Base-by-base conservation (phyloP, 2,888 invertebrate genomes). In the Meganola albula region DNA sequence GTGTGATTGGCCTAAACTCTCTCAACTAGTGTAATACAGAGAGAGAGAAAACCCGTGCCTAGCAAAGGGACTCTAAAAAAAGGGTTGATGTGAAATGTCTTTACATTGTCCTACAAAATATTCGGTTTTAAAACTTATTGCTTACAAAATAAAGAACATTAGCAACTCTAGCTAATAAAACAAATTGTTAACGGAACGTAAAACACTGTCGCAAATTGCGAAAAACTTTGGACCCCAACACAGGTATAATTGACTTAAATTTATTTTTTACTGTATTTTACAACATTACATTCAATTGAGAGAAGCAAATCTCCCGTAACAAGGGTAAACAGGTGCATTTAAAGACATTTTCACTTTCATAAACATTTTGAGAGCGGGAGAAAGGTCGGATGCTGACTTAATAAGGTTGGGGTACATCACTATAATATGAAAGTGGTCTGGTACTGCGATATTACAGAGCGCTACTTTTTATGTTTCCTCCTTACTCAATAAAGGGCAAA, bases 331-430 rank as follows among this genome's bases (percentile, higher is more conserved):
- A 77, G 74, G 74, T 77, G 77, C 68, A 71, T 62, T 71, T 68
- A 69, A 75, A 61, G 63, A 66, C 63, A 66, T 75, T 74, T 60
- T 70, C 68, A 69, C 70, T 69, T 70, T 70, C 62, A 70, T 74
- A 73, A 74, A 67, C 67, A 66, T 71, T 65, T 66, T 47, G 49
- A 60, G 58, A 47, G 48, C 43, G 39, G 44, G 24, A 64, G 63
- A 69, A 70, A 63, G 73, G 74, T 66, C 64, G 63, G 58, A 58
- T 52, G 58, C 67, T 61, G 73, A 71, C 74, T 74, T 77, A 75
- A 77, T 77, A 74, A 74, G 69, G 59, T 55, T 8, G 46, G 62
- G 63, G 62, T 62, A 63, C 69, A 70, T 75, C 69, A 69, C 69
- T 63, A 68, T 62, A 65, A 65, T 69, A 67, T 63, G 66, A 65